Conservation (phyloP, 2,888 invertebrate genomes). For the Limnephilus marmoratus region DNA sequence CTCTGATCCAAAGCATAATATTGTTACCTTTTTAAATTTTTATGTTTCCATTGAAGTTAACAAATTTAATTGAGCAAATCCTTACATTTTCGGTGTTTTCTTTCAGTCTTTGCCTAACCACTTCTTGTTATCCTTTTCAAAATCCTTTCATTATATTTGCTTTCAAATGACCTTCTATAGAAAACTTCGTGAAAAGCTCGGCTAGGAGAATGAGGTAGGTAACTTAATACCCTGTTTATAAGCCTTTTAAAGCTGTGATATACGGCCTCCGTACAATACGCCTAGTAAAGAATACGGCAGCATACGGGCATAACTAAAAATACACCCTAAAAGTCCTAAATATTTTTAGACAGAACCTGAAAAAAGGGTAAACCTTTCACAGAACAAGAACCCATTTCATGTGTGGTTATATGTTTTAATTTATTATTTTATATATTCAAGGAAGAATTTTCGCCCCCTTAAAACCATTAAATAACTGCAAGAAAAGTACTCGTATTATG, state of each 20-base stretch:
- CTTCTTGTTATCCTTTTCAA: not conserved
- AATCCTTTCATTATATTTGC: not conserved
- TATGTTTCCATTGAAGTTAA: not conserved
- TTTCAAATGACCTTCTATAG: not conserved
- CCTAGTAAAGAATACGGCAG: not conserved
- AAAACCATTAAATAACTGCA: not conserved
- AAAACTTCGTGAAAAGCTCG: not conserved
- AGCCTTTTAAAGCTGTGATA: constrained; percentile 21
- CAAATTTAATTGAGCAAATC: not conserved
- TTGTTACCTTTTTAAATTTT: not conserved
- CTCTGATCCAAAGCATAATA: too few relatives aligned
- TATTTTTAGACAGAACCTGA: not conserved
- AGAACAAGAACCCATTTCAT: not conserved
- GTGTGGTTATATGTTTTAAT: not conserved
- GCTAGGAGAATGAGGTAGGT: not conserved
- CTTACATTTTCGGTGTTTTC: not conserved
- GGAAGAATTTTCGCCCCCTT: not conserved
- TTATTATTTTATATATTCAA: not conserved
- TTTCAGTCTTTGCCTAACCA: not conserved
- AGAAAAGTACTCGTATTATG: not conserved
- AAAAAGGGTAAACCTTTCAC: not conserved
- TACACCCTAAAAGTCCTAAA: not conserved
- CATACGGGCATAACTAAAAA: not conserved
- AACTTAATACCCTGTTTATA: constrained; percentile 26
- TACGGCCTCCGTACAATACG: not conserved